These are phyloP conservation scores for Podarcis lilfordi DNA, from an alignment of 2,797 vertebrate genomes.

Conservation along the genomic window DNA sequence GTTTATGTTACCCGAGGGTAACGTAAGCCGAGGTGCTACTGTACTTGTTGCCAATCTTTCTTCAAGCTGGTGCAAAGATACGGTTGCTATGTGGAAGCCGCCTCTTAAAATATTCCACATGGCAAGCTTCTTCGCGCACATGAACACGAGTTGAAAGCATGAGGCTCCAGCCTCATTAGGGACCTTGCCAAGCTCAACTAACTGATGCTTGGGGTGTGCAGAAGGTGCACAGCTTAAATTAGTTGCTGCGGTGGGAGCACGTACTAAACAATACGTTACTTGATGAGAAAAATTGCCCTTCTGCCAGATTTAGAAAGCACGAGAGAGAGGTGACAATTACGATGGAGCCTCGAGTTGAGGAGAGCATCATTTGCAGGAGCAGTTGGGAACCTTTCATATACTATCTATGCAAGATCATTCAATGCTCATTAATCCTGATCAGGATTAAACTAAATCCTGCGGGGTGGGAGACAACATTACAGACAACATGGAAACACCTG, in stretches of 20 bases:
- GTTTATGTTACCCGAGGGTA: too few relatives aligned
- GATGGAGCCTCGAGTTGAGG: fast-evolving
- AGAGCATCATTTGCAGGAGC: neutral
- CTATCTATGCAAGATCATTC: neutral
- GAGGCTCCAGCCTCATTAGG: slow-evolving; percentile 63
- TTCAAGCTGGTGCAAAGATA: neutral
- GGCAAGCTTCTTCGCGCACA: too few relatives aligned
- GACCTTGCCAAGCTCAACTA: slow-evolving; percentile 62
- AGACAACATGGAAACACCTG: too few relatives aligned
- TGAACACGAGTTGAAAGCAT: neutral
- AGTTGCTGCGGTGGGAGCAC: slow-evolving; percentile 45
- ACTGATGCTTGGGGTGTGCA: slow-evolving; percentile 60
- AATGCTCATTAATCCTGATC: neutral
- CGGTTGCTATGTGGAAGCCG: neutral
- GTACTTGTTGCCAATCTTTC: too few relatives aligned
- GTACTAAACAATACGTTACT: slow-evolving; percentile 45
- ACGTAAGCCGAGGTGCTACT: too few relatives aligned
- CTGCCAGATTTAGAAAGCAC: neutral
- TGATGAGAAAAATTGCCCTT: neutral
- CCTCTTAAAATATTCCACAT: neutral
- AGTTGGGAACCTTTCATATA: fast-evolving
- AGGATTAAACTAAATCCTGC: too few relatives aligned
- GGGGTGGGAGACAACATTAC: too few relatives aligned
- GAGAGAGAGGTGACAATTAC: neutral
- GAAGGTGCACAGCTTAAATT: slow-evolving; percentile 62